Evolutionary conservation across 2,113 vertebrate species (phyloP).

Genomic region (Mesitornis unicolor): DNA sequence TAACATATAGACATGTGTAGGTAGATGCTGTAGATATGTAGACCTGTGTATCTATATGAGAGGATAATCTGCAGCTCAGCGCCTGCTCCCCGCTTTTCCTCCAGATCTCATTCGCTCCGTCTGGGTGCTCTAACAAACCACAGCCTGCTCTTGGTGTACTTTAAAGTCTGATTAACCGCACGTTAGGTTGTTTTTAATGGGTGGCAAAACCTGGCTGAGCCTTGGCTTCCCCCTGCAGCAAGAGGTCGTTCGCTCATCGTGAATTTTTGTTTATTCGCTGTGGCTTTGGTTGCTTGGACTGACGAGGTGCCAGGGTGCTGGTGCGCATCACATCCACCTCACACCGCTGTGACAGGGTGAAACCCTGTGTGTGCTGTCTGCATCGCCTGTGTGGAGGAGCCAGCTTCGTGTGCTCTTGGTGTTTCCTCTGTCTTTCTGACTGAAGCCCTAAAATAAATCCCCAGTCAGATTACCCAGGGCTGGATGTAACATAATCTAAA

Average conservation of each 20-base stretch:
- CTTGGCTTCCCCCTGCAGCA: neutral
- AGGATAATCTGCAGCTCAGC: no score
- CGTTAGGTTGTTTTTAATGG: no score
- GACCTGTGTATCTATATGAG: no score
- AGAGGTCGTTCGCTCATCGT: neutral
- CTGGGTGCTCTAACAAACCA: no score
- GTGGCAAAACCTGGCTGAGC: neutral
- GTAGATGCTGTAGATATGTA: neutral
- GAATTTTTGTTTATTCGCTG: neutral
- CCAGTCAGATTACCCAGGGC: constrained; percentile 8
- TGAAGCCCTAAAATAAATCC: constrained; percentile 1
- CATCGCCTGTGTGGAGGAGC: neutral
- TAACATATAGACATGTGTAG: accelerated
- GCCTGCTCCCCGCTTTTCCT: no score
- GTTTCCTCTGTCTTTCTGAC: neutral
- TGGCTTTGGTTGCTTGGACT: neutral
- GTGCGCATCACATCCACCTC: accelerated
- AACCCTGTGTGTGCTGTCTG: no score
- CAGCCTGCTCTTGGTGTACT: no score
- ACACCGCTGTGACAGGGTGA: no score
- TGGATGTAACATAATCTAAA: neutral
- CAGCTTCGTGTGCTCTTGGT: neutral
- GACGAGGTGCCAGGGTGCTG: neutral
- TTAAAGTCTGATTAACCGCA: no score
- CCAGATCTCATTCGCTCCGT: no score